A percentile compares a stretch with the other conserved stretches of the same genome.
Conservation (phyloP, 2,113 vertebrate genomes). For the Petrocephalus microphthalmus region DNA sequence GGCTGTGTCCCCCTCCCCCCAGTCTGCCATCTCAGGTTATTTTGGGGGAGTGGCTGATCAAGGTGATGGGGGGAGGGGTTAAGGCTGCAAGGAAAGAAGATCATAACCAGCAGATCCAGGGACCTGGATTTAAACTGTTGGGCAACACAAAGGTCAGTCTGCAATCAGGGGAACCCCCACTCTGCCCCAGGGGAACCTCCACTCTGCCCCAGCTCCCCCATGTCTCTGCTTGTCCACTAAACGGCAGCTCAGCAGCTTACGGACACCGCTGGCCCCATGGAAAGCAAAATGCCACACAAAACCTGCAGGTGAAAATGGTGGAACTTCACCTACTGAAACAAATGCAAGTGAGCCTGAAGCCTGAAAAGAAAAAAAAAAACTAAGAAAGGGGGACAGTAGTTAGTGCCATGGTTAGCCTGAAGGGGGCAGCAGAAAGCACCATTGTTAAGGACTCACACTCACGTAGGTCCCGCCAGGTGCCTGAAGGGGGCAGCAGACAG, state of each 20-base stretch:
- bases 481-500: neutral
- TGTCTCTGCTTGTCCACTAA: neutral
- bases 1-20: constrained; percentile 47
- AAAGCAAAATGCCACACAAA: neutral
- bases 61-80: constrained; percentile 28
- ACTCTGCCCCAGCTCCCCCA: constrained; percentile 31
- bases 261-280: neutral
- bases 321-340: neutral
- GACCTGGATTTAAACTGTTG: constrained; percentile 62
- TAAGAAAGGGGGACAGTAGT: neutral
- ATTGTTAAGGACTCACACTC: neutral
- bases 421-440: neutral
- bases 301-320: neutral
- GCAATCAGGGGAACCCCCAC: constrained; percentile 71
- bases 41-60: constrained; percentile 38
- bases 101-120: constrained; percentile 34
- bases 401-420: neutral
- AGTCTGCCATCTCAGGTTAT: constrained; percentile 52
- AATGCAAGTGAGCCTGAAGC: neutral
- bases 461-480: no score
- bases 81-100: constrained; percentile 33
- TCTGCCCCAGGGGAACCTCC: constrained; percentile 59
- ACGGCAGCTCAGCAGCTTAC: neutral
- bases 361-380: neutral
- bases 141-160: constrained; percentile 71